A percentile compares a stretch with the other conserved stretches of the same genome.
These are phyloP conservation scores for Cuculus canorus DNA, from an alignment of 2,797 vertebrate genomes.

Conservation along the genomic window DNA sequence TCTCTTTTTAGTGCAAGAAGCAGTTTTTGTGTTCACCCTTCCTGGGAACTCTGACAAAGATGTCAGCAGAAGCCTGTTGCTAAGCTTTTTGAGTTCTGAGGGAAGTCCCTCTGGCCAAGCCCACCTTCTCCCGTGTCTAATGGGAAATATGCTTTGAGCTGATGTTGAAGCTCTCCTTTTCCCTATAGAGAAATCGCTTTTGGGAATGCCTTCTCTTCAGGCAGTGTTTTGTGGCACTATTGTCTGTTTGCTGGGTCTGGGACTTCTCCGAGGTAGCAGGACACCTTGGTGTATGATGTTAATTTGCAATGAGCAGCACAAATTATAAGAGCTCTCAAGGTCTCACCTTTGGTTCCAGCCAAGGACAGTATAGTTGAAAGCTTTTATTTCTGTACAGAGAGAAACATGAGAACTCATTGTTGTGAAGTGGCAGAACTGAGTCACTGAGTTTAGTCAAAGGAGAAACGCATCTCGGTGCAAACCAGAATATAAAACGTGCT, in stretches of 20 bases:
- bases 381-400: not conserved
- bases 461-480: conserved; percentile 56
- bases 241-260: not conserved
- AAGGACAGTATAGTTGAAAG: not conserved
- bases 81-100: not conserved
- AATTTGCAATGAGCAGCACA: accelerated
- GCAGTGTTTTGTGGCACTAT: not conserved
- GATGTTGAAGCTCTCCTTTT: not conserved
- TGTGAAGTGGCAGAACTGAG: conserved; percentile 60
- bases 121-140: not conserved
- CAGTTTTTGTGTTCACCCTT: not conserved
- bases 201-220: not conserved
- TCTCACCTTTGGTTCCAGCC: not conserved
- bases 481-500: conserved; percentile 60
- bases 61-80: not conserved
- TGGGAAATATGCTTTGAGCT: not conserved
- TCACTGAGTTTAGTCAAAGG: conserved; percentile 60
- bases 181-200: not conserved
- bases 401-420: conserved; percentile 62
- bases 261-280: not conserved
- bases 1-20: not conserved
- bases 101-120: not conserved
- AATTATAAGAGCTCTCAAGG: not conserved
- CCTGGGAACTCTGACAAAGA: not conserved
- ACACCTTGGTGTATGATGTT: not conserved